Percentiles rank a stretch among this genome's conserved stretches.
Evolutionary conservation across 1,140 invertebrate genomes (phyloP).

Genomic region (Macrobrachium rosenbergii): DNA sequence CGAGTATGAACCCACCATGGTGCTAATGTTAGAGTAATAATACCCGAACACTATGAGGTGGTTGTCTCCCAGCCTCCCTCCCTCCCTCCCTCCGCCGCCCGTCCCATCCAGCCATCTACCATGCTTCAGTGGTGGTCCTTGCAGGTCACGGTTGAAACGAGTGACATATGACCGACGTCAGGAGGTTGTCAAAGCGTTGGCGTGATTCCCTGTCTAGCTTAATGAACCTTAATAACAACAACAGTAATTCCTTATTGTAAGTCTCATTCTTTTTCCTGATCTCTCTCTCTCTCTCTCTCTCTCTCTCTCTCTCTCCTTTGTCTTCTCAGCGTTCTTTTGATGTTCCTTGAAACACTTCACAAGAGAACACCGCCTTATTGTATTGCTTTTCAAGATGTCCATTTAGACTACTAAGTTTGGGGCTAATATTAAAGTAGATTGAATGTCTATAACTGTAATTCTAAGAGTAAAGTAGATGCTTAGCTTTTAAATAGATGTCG

Average conservation of each 20-base stretch:
- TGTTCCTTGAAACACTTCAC: too few species aligned
- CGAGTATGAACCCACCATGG: too few species aligned
- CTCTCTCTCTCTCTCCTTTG: not conserved
- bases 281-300: constrained; percentile 4
- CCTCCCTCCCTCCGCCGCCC: not conserved
- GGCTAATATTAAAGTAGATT: too few species aligned
- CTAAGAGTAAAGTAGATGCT: too few species aligned
- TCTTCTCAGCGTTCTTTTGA: too few species aligned
- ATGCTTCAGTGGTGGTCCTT: too few species aligned
- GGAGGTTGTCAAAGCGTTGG: too few species aligned
- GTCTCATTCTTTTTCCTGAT: not conserved
- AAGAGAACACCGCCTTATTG: not conserved
- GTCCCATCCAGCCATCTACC: not conserved
- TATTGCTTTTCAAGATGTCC: not conserved
- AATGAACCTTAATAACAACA: not conserved
- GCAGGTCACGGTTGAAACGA: too few species aligned
- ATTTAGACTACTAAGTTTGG: not conserved
- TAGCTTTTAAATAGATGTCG: too few species aligned
- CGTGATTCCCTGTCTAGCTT: too few species aligned
- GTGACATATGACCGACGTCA: too few species aligned
- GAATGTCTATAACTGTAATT: too few species aligned
- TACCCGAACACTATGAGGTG: not conserved
- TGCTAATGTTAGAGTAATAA: not conserved
- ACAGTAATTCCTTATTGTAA: not conserved
- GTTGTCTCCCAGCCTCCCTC: not conserved